Conservation (phyloP, 2,888 invertebrate genomes). For the Agrotis clavis region DNA sequence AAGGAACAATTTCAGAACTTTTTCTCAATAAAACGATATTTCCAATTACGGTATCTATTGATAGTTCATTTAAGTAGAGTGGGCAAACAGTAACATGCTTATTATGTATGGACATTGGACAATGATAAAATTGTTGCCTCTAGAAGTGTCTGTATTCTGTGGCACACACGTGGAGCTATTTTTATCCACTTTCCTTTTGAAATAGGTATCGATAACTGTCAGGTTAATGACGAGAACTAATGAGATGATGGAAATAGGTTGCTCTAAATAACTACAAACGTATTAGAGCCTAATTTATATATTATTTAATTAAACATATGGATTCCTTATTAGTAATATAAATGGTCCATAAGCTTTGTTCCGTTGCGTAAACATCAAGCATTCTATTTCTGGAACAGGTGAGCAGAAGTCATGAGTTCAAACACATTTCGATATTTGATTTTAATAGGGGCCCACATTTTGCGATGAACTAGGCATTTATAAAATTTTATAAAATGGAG, state of each 20-base stretch:
- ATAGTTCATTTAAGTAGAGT: background rate
- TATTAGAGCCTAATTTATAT: too few relatives aligned
- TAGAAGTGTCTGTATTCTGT: too few relatives aligned
- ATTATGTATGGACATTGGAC: background rate
- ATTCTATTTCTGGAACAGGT: too few relatives aligned
- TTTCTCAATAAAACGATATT: background rate
- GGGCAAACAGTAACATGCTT: background rate
- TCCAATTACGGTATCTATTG: background rate
- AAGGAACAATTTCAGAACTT: background rate
- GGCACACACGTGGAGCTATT: slow-evolving; percentile 27
- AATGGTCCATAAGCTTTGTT: too few relatives aligned
- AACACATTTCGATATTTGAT: too few relatives aligned
- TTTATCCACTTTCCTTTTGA: slow-evolving; percentile 22
- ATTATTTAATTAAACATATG: too few relatives aligned
- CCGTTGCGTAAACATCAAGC: too few relatives aligned
- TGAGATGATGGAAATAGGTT: slow-evolving; percentile 28
- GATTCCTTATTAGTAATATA: too few relatives aligned
- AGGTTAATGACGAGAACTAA: slow-evolving; percentile 32
- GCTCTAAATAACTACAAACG: background rate
- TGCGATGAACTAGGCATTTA: too few relatives aligned
- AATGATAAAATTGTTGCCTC: background rate
- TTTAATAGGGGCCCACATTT: too few relatives aligned
- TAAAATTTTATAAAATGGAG: too few relatives aligned
- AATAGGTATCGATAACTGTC: slow-evolving; percentile 41
- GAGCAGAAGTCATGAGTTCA: too few relatives aligned